Evolutionary conservation across 2,113 vertebrate genomes (phyloP), one percentile per base, ranked within the genome.

Genomic region (Gobiocypris rarus): DNA sequence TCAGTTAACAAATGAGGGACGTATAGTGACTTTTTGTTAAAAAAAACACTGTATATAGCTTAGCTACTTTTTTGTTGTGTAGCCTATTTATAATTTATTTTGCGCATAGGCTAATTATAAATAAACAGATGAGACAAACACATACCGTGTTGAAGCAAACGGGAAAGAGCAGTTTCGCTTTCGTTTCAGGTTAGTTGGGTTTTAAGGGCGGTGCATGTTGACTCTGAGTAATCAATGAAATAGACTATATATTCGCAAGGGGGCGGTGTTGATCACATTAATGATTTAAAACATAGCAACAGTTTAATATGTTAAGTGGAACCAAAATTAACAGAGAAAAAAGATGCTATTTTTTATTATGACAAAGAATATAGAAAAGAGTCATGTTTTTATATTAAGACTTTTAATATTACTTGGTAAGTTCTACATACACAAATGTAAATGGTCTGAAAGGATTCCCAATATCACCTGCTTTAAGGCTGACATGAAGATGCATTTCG

Each of bases 141-240:
- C 78, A 1, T 81, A 81, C 78, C 78, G 10, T 24, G 26, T 9
- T 15, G 5, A 24, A 48, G 26, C 26, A 50, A 48, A 84, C 4
- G n/a, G 3, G 9, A 41, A 26, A 52, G 43, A 2, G 9, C n/a
- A 4, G 58, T 74, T 31, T 80, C 41, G 34, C n/a, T 74, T 48
- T 76, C 38, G 61, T 69, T 81, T 81, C 43, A 34, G 61, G 28
- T n/a, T n/a, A n/a, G n/a, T n/a, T n/a, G n/a, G n/a, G n/a, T n/a
- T n/a, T n/a, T n/a, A n/a, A n/a, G n/a, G 6, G 52, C 17, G 63
- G 63, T n/a, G n/a, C 15, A 3, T 7, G 1, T 2, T 31, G 3
- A 31, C 31, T 31, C 31, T 3, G 31, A 31, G 31, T 31, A 2
- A 11, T 54, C 17, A 8, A 54, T 17, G 2, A 10, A 10, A 45